Conservation (phyloP, 2,797 vertebrate species). For the Brotogeris chrysoptera region DNA sequence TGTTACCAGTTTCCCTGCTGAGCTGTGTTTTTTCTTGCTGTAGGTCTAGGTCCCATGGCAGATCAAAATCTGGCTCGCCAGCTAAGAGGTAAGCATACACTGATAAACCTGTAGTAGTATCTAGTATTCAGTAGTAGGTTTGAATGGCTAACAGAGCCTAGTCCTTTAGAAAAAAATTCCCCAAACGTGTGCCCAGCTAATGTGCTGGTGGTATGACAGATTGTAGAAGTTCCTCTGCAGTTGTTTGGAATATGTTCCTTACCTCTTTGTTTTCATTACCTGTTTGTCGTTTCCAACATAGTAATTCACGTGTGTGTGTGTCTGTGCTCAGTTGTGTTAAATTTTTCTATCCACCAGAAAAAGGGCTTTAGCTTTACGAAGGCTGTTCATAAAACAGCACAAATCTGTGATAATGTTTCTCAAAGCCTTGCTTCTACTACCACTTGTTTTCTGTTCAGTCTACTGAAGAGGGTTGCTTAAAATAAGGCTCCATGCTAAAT, state of each 20-base stretch:
- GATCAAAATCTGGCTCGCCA: slow-evolving; percentile 49
- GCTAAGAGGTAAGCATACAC: slow-evolving; percentile 47
- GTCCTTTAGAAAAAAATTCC: neutral
- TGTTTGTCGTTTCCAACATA: neutral
- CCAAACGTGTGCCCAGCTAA: neutral
- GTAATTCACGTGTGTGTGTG: neutral
- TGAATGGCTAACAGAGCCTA: neutral
- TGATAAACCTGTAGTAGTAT: neutral
- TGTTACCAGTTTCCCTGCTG: neutral
- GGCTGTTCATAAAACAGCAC: neutral
- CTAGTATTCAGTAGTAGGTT: neutral
- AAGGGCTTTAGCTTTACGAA: neutral
- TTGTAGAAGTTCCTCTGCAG: neutral
- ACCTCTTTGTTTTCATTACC: neutral
- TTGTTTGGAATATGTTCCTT: neutral
- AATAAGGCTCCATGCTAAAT: neutral
- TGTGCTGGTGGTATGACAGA: neutral
- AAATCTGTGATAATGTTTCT: neutral
- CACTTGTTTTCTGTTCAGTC: neutral
- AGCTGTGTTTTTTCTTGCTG: neutral
- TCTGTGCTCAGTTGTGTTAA: neutral
- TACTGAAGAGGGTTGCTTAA: neutral
- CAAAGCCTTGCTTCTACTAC: neutral
- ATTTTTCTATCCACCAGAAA: neutral
- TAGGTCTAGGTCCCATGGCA: slow-evolving; percentile 66